Evolutionary conservation across 2,113 vertebrate genomes (phyloP).

Genomic region (Excalfactoria chinensis): DNA sequence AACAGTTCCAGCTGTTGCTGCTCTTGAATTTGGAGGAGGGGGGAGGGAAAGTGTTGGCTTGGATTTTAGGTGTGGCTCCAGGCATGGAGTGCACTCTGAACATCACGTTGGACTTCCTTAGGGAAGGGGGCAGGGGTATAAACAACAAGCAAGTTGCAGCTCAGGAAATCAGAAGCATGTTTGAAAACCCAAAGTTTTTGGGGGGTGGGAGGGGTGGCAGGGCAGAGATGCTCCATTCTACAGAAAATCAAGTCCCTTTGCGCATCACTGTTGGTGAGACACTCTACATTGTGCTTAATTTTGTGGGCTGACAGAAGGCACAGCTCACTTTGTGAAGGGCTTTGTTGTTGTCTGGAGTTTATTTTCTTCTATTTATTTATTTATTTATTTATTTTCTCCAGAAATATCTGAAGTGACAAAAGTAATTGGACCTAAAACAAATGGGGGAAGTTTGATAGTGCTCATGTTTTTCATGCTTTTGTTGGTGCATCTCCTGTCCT

Average conservation of each 20-base stretch:
- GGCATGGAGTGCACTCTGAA: constrained; percentile 51
- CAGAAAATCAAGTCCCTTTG: background rate
- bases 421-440: constrained; percentile 13
- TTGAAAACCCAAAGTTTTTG: constrained; percentile 13
- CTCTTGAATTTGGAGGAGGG: constrained; percentile 57
- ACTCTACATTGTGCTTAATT: background rate
- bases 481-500: background rate
- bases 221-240: background rate
- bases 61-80: constrained; percentile 77
- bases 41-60: constrained; percentile 61
- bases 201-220: background rate
- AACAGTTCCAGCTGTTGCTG: constrained; percentile 83
- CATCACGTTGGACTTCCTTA: constrained; percentile 55
- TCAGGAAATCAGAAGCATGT: constrained; percentile 16
- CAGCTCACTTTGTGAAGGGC: background rate
- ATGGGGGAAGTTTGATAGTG: background rate
- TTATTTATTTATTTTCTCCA: background rate
- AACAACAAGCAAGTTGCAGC: constrained; percentile 32
- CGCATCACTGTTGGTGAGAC: background rate
- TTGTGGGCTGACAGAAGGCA: background rate
- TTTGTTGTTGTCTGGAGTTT: background rate
- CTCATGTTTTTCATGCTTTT: constrained; percentile 10
- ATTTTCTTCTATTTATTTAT: background rate
- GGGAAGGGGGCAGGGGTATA: constrained; percentile 44
- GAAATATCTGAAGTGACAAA: constrained; percentile 9